phyloP scores from a whole-genome alignment of 2,113 vertebrate genomes.

The Terrapene triunguis region DNA sequence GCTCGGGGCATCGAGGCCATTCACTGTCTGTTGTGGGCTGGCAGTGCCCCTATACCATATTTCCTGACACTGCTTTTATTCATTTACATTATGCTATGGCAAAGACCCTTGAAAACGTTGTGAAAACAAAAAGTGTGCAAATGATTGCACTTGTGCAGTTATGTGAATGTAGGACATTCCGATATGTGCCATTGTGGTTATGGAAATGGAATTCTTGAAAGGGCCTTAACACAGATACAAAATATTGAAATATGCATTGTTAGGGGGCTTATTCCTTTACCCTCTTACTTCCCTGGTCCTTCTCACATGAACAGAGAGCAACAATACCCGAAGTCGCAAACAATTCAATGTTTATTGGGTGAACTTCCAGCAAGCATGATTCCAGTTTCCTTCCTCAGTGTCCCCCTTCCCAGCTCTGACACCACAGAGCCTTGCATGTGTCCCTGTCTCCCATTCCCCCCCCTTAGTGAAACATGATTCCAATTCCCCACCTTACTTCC shows the following conservation, averaged over 20 bases:
- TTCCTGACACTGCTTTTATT: not conserved
- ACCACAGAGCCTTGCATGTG: too few relatives aligned
- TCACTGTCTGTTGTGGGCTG: not conserved
- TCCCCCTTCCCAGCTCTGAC: too few relatives aligned
- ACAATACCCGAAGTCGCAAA: too few relatives aligned
- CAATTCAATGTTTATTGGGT: too few relatives aligned
- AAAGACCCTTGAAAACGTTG: not conserved
- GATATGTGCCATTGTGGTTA: not conserved
- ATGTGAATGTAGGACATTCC: not conserved
- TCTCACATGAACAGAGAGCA: too few relatives aligned
- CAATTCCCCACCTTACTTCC: too few relatives aligned
- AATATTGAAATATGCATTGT: not conserved
- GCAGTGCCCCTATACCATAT: not conserved
- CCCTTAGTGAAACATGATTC: too few relatives aligned
- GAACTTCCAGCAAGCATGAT: too few relatives aligned
- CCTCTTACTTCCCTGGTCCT: too few relatives aligned
- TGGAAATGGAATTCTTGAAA: not conserved
- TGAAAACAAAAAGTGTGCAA: not conserved
- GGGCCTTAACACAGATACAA: not conserved
- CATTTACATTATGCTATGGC: not conserved
- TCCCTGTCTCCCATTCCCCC: too few relatives aligned
- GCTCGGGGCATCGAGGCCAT: not conserved
- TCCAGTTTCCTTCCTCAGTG: too few relatives aligned
- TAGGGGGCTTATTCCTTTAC: too few relatives aligned
- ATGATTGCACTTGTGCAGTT: not conserved